Base-by-base conservation (phyloP, 2,888 invertebrate genomes). In the Aelia acuminata region DNA sequence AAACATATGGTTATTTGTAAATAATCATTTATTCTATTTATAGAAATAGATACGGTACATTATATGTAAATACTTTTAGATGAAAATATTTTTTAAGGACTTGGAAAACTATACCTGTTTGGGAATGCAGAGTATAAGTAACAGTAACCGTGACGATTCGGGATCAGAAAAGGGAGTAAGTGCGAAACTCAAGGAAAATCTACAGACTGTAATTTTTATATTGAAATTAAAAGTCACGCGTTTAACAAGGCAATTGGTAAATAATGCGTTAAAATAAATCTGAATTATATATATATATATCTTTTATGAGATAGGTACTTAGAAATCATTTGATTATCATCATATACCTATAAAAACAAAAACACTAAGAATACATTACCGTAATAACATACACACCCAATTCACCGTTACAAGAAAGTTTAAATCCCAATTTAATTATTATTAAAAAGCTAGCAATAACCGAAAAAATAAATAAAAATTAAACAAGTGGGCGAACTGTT, bases 201-300 rank as follows among this genome's bases (percentile, higher is more conserved):
- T 80, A 8, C 80, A 80, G 43, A 80, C 80, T 11, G 39, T 80
- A 22, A 43, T 80, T 80, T 80, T 80, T 80, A 80, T 80, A 80
- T n/a, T 80, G 22, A 80, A 80, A 80, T 47, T 80, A 80, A 80
- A 80, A 35, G 43, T 47, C n/a, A 43, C 80, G 3, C 80, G 80
- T 80, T 43, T 80, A 80, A 43, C 80, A n/a, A 80, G 80, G 80
- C 80, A 80, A 43, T 43, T 80, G 80, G 80, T 80, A 80, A 80
- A 70, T 70, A 70, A 70, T 35, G 7, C 18, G 31, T 63, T 53
- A 1, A 57, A 70, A 70, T 70, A 70, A 70, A 70, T n/a, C 5
- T 70, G 20, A 31, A 35, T 70, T 18, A 70, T 35, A 35, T 26
- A 15, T 15, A 8, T 22, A 50, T 3, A 22, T 3, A 53, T 7